Evolutionary conservation across 2,113 vertebrate genomes (phyloP).

Genomic region (Scomber japonicus): DNA sequence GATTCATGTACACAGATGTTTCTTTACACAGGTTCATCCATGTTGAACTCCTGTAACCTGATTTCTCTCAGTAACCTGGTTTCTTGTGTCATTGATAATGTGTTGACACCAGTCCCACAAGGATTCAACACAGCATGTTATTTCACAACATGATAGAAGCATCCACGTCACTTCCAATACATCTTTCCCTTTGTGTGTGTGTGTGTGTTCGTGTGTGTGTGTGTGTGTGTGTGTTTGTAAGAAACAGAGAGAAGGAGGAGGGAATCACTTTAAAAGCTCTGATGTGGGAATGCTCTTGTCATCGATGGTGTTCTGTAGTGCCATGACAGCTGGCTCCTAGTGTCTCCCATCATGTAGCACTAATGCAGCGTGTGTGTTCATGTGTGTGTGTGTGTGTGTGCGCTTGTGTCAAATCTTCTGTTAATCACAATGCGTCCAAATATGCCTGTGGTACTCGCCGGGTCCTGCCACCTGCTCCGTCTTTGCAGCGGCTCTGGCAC

Average conservation of each 20-base stretch:
- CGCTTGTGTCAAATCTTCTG: conserved; percentile 36
- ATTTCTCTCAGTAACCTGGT: conserved; percentile 10
- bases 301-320: conserved; percentile 5
- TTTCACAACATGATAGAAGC: neutral
- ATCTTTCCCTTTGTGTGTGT: neutral
- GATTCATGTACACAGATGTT: no score
- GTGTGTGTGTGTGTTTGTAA: neutral
- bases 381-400: conserved; percentile 19
- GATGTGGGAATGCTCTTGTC: conserved; percentile 26
- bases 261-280: conserved; percentile 14
- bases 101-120: neutral
- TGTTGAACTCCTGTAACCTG: neutral
- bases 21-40: neutral
- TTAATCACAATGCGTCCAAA: conserved; percentile 47
- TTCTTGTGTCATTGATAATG: neutral
- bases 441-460: conserved; percentile 30
- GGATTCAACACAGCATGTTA: neutral
- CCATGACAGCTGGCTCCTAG: conserved; percentile 48
- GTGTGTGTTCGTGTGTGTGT: neutral
- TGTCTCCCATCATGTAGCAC: conserved; percentile 24
- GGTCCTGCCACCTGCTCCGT: conserved; percentile 72
- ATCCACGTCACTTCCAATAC: conserved; percentile 21
- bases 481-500: conserved; percentile 23
- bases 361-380: conserved; percentile 7
- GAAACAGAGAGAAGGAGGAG: neutral